phyloP scores from a whole-genome alignment of 64 coral and sea anemone species.

The Montipora foliosa region DNA sequence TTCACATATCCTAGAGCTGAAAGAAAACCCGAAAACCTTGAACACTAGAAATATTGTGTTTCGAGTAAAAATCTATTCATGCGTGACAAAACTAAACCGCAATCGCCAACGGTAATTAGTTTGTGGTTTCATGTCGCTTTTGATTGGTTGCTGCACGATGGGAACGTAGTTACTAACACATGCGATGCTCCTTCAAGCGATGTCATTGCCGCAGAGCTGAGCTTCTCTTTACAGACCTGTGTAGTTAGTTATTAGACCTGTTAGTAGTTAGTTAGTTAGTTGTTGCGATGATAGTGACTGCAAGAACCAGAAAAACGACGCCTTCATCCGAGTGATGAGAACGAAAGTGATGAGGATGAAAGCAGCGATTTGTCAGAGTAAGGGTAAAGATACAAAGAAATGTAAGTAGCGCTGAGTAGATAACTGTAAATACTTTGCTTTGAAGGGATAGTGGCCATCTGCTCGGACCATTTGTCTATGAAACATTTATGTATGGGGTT shows the following conservation, averaged over 20 bases:
- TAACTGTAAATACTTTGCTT: neutral
- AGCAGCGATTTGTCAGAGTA: too few species aligned
- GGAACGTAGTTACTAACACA: neutral
- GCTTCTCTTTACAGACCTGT: neutral
- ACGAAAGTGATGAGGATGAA: too few species aligned
- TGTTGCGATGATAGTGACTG: conserved; percentile 16
- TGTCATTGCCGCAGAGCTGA: conserved; percentile 6
- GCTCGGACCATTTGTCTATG: neutral
- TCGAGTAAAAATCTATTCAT: too few species aligned
- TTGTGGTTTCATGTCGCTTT: too few species aligned
- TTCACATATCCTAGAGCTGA: too few species aligned
- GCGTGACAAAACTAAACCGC: too few species aligned
- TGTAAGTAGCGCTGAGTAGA: conserved; percentile 12
- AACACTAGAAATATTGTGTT: too few species aligned
- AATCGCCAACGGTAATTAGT: too few species aligned
- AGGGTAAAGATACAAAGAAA: too few species aligned
- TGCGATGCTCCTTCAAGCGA: neutral
- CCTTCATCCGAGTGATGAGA: neutral
- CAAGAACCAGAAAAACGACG: neutral
- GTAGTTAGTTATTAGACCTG: too few species aligned
- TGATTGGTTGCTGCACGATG: too few species aligned
- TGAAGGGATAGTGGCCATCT: neutral
- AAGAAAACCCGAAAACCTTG: too few species aligned
- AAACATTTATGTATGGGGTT: neutral
- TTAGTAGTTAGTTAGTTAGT: neutral